Percentiles rank a stretch among this genome's conserved stretches.
phyloP scores from a whole-genome alignment of 2,888 invertebrate genomes.

The Lobophora halterata region DNA sequence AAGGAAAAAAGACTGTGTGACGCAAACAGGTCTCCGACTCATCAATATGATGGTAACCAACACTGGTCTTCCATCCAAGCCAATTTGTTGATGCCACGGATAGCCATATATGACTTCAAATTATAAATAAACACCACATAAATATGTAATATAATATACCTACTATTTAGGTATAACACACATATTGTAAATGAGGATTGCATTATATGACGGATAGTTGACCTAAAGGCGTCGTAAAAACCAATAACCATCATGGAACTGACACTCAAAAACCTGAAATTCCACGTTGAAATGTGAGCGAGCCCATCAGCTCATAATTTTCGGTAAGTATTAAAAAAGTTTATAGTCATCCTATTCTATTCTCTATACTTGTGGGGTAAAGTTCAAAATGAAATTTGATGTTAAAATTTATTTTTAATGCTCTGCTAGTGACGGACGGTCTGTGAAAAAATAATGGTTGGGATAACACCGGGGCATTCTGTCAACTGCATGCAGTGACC shows the following conservation, averaged over 20 bases:
- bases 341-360: constrained; percentile 1
- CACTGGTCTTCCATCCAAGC: no score
- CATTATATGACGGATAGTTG: constrained; percentile 2
- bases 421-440: constrained; percentile 43
- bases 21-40: no score
- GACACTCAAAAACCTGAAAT: constrained; percentile 17
- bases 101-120: no score
- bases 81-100: no score
- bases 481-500: constrained; percentile 46
- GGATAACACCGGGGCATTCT: constrained; percentile 43
- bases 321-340: constrained; percentile 10
- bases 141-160: no score
- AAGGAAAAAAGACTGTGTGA: no score
- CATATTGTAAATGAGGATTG: no score
- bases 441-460: constrained; percentile 51
- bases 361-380: constrained; percentile 6
- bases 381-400: constrained; percentile 16
- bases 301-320: constrained; percentile 20
- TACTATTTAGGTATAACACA: no score
- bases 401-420: constrained; percentile 37
- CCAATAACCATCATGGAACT: constrained; percentile 15
- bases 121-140: no score
- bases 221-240: constrained; percentile 15
- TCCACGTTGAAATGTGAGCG: constrained; percentile 18
- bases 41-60: no score